A percentile compares a stretch with the other conserved stretches of the same genome.
phyloP scores from a whole-genome alignment of 1,140 invertebrate species.

The Thalassaphorura encarpata region DNA sequence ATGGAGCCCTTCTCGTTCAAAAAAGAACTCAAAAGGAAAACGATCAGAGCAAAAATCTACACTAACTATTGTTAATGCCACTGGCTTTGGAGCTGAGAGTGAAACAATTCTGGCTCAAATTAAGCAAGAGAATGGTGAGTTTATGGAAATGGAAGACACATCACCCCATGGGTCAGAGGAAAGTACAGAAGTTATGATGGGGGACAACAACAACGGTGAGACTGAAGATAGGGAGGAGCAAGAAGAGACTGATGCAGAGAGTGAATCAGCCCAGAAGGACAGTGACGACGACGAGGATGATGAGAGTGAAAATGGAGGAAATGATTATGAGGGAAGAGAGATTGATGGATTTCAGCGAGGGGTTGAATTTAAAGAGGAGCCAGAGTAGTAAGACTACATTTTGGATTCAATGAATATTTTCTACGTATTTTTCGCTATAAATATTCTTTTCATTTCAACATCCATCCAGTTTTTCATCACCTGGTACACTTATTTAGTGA shows the following conservation, averaged over 20 bases:
- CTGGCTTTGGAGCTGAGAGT: not conserved
- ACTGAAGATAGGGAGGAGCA: conserved; percentile 3
- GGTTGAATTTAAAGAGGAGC: too few relatives aligned
- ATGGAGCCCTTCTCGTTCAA: not conserved
- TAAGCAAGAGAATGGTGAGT: too few relatives aligned
- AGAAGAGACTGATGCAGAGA: conserved; percentile 10
- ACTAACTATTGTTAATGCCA: too few relatives aligned
- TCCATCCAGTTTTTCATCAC: too few relatives aligned
- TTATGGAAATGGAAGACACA: conserved; percentile 6
- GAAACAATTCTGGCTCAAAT: not conserved
- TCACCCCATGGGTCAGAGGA: not conserved
- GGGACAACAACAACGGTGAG: conserved; percentile 1
- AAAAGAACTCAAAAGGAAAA: not conserved
- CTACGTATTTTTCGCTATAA: too few relatives aligned
- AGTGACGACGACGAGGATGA: not conserved
- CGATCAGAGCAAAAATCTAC: not conserved
- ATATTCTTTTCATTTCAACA: too few relatives aligned
- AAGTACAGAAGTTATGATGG: conserved; percentile 9
- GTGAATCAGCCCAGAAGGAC: not conserved
- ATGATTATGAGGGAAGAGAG: too few relatives aligned
- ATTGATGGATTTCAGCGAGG: too few relatives aligned
- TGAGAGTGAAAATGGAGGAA: too few relatives aligned
- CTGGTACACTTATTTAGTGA: too few relatives aligned
- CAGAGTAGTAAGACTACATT: too few relatives aligned
- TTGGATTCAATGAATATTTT: too few relatives aligned